phyloP scores from a whole-genome alignment of 2,888 invertebrate genomes.

The Macaria notata region DNA sequence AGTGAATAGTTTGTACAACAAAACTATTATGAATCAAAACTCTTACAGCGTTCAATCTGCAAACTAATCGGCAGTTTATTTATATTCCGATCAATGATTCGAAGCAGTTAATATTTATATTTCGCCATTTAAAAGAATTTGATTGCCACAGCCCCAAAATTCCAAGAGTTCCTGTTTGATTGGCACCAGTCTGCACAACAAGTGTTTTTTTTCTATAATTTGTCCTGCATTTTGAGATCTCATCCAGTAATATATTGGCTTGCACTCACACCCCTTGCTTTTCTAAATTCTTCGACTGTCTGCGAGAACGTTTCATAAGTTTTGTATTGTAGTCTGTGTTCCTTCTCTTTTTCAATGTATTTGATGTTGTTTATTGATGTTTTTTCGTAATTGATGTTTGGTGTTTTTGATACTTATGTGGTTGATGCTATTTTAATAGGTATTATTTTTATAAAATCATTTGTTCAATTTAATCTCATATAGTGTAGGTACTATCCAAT shows the following conservation, averaged over 20 bases:
- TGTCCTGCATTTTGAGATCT: conserved; percentile 52
- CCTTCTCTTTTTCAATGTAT: conserved; percentile 72
- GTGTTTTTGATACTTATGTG: conserved; percentile 5
- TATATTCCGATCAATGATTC: too few species aligned
- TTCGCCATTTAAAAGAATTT: conserved; percentile 13
- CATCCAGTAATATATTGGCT: conserved; percentile 64
- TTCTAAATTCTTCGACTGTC: conserved; percentile 40
- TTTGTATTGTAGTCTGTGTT: conserved; percentile 78
- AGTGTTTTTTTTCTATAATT: conserved; percentile 39
- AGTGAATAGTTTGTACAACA: too few species aligned
- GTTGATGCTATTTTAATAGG: too few species aligned
- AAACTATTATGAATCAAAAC: too few species aligned
- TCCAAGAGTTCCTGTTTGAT: conserved; percentile 50
- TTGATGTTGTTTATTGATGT: conserved; percentile 48
- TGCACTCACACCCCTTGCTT: conserved; percentile 76
- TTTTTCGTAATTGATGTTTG: conserved; percentile 14
- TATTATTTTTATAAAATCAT: too few species aligned
- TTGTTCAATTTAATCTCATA: too few species aligned
- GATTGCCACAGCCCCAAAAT: conserved; percentile 43
- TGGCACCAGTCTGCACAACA: conserved; percentile 61
- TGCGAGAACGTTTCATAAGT: conserved; percentile 55
- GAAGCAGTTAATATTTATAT: too few species aligned
- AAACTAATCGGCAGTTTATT: too few species aligned
- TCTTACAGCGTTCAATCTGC: too few species aligned
- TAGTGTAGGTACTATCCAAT: too few species aligned